These are phyloP conservation scores for Uropsilus gracilis DNA, from an alignment of 2,113 vertebrate species.

Conservation along the genomic window DNA sequence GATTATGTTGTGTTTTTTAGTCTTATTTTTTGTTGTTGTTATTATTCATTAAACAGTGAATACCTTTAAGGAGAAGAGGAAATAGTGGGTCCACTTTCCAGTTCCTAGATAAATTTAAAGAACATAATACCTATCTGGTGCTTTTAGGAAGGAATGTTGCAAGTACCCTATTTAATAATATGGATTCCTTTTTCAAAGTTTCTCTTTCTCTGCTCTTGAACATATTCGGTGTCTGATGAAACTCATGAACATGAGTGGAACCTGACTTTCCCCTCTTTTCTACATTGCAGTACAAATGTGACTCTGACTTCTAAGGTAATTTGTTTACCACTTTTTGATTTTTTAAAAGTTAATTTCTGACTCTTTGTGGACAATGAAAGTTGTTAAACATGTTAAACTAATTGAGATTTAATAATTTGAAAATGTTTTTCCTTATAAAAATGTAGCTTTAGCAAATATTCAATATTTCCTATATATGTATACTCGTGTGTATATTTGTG, in stretches of 20 bases:
- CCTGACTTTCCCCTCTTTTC: not conserved
- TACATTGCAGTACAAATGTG: not conserved
- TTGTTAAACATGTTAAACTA: not conserved
- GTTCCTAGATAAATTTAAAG: not conserved
- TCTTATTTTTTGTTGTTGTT: not conserved
- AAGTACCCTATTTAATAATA: not conserved
- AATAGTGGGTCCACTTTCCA: not conserved
- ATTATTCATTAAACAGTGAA: not conserved
- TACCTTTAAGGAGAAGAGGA: not conserved
- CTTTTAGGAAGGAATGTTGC: not conserved
- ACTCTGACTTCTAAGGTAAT: not conserved
- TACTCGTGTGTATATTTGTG: not conserved
- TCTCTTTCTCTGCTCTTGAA: not conserved
- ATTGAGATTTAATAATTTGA: not conserved
- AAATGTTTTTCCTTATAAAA: not conserved
- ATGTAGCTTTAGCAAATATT: not conserved
- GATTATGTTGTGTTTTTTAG: not conserved
- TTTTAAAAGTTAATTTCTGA: constrained; percentile 33
- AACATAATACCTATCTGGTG: not conserved
- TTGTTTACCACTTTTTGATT: not conserved
- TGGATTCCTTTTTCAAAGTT: not conserved
- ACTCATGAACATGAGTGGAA: not conserved
- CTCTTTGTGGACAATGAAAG: not conserved
- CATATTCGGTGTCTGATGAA: not conserved
- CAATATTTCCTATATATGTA: not conserved